A percentile compares a stretch with the other conserved stretches of the same genome.
These are phyloP conservation scores for Drosophila niveifrons DNA, from an alignment of 2,888 invertebrate genomes.

Conservation along the genomic window DNA sequence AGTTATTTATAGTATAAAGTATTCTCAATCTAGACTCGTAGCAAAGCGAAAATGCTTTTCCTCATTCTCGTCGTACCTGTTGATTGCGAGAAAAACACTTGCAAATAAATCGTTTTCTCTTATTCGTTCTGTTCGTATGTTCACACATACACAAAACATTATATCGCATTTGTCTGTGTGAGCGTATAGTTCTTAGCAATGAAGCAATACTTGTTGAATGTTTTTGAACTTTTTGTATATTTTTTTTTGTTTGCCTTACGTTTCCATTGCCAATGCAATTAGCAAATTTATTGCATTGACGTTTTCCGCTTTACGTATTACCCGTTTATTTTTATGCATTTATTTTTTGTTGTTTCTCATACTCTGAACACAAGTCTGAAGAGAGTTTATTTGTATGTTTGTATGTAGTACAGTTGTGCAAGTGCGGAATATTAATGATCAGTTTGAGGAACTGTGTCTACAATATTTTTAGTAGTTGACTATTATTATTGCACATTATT, in stretches of 20 bases:
- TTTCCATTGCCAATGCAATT: conserved; percentile 83
- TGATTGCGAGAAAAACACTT: conserved; percentile 27
- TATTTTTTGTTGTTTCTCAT: conserved; percentile 16
- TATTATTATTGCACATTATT: background rate
- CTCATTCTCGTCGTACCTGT: conserved; percentile 22
- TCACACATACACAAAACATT: no score
- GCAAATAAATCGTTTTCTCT: conserved; percentile 22
- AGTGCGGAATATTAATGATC: conserved; percentile 9
- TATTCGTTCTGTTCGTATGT: conserved; percentile 18
- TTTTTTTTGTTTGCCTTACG: conserved; percentile 34
- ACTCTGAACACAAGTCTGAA: conserved; percentile 13
- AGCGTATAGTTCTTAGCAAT: conserved; percentile 43
- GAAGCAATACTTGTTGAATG: conserved; percentile 60
- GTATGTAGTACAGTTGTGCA: conserved; percentile 25
- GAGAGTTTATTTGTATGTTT: background rate
- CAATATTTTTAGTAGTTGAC: no score
- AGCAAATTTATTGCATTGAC: conserved; percentile 70
- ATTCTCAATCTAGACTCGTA: conserved; percentile 49
- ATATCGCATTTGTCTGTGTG: background rate
- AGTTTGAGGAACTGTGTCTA: background rate
- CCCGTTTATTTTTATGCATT: conserved; percentile 32
- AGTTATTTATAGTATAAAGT: conserved; percentile 10
- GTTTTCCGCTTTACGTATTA: conserved; percentile 64
- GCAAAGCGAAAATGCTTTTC: conserved; percentile 27
- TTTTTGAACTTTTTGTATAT: conserved; percentile 43